These are phyloP conservation scores for Nesogale talazaci DNA, from an alignment of 2,113 vertebrate genomes.

Conservation along the genomic window DNA sequence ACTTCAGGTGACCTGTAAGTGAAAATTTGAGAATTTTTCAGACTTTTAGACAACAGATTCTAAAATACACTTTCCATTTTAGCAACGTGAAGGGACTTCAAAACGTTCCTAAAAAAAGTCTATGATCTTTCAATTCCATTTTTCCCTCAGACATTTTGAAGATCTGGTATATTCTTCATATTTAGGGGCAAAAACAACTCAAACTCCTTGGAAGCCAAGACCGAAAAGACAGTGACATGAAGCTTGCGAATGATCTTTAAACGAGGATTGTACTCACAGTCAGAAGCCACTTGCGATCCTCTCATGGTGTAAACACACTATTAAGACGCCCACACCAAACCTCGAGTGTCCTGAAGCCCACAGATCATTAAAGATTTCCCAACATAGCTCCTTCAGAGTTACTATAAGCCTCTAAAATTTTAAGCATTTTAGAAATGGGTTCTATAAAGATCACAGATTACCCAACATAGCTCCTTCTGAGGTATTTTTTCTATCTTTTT, in stretches of 20 bases:
- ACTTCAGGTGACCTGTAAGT: background rate
- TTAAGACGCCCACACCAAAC: background rate
- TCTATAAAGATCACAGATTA: background rate
- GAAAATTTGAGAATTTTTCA: constrained; percentile 27
- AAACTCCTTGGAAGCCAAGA: constrained; percentile 27
- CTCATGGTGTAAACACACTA: background rate
- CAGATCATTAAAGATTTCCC: background rate
- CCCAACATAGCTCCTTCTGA: background rate
- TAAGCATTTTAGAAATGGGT: constrained; percentile 14
- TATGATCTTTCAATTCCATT: too few relatives aligned
- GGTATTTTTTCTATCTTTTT: too few relatives aligned
- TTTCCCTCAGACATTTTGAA: too few relatives aligned
- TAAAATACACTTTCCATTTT: background rate
- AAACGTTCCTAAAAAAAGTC: too few relatives aligned
- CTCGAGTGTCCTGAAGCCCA: background rate
- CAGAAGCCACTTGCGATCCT: background rate
- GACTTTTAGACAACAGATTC: background rate
- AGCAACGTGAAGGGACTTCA: background rate
- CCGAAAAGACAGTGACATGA: background rate
- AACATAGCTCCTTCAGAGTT: background rate
- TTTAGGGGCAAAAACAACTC: constrained; percentile 26
- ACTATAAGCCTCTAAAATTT: background rate
- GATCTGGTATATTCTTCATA: background rate
- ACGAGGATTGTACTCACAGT: background rate
- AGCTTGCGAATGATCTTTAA: constrained; percentile 10